Conservation (phyloP, 2,797 vertebrate species). For the Gambusia yucatana region DNA sequence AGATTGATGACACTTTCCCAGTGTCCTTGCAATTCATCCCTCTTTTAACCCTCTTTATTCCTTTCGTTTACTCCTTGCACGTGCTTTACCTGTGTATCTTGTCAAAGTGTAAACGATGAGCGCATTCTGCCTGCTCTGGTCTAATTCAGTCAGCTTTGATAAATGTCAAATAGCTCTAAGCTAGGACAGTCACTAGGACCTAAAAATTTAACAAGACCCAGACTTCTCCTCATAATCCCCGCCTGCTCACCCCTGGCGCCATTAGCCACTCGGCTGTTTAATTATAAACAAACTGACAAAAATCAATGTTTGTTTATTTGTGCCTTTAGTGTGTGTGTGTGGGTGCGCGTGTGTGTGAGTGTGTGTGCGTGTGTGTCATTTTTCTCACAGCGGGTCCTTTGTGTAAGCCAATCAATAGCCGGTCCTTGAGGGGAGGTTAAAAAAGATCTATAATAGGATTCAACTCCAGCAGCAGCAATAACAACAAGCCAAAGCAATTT, state of each 20-base stretch:
- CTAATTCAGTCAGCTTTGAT: too few species aligned
- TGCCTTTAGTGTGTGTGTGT: slow-evolving; percentile 25
- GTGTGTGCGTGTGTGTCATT: slow-evolving; percentile 28
- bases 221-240: slow-evolving; percentile 31
- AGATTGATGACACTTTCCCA: not conserved
- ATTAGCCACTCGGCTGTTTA: slow-evolving; percentile 45
- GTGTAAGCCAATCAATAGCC: slow-evolving; percentile 66
- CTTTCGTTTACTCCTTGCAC: not conserved
- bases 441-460: slow-evolving; percentile 65
- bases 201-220: not conserved
- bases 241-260: slow-evolving; percentile 10
- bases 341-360: too few species aligned
- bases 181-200: not conserved
- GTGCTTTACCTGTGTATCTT: not conserved
- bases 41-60: not conserved
- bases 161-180: not conserved
- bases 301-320: slow-evolving; percentile 60
- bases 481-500: slow-evolving; percentile 59
- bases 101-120: not conserved
- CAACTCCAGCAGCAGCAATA: slow-evolving; percentile 59
- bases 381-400: slow-evolving; percentile 52
- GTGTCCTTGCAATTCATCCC: not conserved
- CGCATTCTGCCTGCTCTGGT: not conserved
- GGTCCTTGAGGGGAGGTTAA: slow-evolving; percentile 52
- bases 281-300: slow-evolving; percentile 65